These are phyloP conservation scores for Cantharis nigra DNA, from an alignment of 2,888 invertebrate genomes.

Conservation along the genomic window DNA sequence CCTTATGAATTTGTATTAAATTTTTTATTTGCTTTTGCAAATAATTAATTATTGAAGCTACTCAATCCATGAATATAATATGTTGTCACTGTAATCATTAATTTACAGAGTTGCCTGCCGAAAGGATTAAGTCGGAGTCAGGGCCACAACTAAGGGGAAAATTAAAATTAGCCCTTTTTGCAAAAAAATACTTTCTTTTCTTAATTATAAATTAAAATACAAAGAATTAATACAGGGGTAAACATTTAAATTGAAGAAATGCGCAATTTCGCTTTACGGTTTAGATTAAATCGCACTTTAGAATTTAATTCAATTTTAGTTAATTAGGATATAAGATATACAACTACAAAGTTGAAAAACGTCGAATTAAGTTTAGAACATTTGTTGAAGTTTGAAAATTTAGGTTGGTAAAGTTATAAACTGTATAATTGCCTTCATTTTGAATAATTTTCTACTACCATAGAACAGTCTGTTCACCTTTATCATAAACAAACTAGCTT, in stretches of 20 bases:
- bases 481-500: constrained; percentile 11
- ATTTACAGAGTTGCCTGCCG: too few species aligned
- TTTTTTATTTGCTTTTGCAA: too few species aligned
- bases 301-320: constrained; percentile 27
- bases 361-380: constrained; percentile 28
- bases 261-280: constrained; percentile 21
- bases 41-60: too few species aligned
- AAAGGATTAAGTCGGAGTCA: too few species aligned
- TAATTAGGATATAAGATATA: constrained; percentile 22
- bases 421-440: constrained; percentile 22
- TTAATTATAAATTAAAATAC: too few species aligned
- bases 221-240: not conserved
- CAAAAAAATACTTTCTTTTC: too few species aligned
- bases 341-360: constrained; percentile 28
- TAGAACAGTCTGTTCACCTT: constrained; percentile 15
- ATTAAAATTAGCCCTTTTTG: too few species aligned
- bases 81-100: too few species aligned
- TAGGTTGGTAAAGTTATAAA: constrained; percentile 19
- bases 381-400: constrained; percentile 21
- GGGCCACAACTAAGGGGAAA: too few species aligned
- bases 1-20: too few species aligned
- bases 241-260: constrained; percentile 13
- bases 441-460: constrained; percentile 14
- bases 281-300: constrained; percentile 26
- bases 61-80: too few species aligned